Conservation (phyloP, 2,113 vertebrate species). For the Odontesthes bonariensis region DNA sequence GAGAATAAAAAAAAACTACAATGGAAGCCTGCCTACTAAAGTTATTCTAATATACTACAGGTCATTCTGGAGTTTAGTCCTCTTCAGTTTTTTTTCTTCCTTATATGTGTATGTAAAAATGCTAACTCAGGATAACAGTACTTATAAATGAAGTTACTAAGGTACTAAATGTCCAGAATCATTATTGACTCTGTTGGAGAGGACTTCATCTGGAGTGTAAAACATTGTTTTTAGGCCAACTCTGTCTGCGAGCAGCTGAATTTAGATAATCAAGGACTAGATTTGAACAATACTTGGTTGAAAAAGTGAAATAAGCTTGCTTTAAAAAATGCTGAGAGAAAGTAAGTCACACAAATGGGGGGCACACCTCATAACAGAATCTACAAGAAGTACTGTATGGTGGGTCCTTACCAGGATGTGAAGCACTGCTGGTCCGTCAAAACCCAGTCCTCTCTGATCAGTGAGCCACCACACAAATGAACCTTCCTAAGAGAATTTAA, state of each 20-base stretch:
- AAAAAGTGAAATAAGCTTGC: not conserved
- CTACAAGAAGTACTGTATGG: not conserved
- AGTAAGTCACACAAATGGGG: not conserved
- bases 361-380: not conserved
- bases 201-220: too few relatives aligned
- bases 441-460: conserved; percentile 95
- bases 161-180: too few relatives aligned
- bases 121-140: too few relatives aligned
- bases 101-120: too few relatives aligned
- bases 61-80: too few relatives aligned
- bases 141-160: too few relatives aligned
- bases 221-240: not conserved
- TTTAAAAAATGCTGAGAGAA: not conserved
- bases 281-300: not conserved
- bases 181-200: too few relatives aligned
- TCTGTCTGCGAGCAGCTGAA: not conserved
- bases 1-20: too few relatives aligned
- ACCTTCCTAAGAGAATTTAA: conserved; percentile 80
- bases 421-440: conserved; percentile 96
- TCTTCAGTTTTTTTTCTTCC: too few relatives aligned
- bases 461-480: conserved; percentile 94
- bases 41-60: too few relatives aligned
- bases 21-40: too few relatives aligned
- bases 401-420: conserved; percentile 88
- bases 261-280: too few relatives aligned